Percentiles rank a stretch among this genome's conserved stretches.
phyloP scores from a whole-genome alignment of 1,140 invertebrate species.

The Epicauta chinensis region DNA sequence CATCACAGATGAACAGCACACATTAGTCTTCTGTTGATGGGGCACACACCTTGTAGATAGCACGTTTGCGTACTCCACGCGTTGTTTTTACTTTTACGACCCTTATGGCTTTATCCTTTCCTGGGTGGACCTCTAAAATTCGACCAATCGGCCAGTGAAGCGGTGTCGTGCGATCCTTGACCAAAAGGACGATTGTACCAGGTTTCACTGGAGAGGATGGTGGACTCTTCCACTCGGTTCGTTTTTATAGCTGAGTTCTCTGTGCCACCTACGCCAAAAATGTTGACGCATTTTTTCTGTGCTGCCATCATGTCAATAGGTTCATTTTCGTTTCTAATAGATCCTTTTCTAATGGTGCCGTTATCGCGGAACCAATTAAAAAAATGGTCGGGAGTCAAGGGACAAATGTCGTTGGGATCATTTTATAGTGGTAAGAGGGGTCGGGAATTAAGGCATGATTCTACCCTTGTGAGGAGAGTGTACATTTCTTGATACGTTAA shows the following conservation, averaged over 20 bases:
- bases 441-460: conserved; percentile 20
- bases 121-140: conserved; percentile 25
- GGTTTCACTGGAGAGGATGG: too few species aligned
- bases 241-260: too few species aligned
- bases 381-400: conserved; percentile 38
- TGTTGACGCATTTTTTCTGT: too few species aligned
- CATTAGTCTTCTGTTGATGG: too few species aligned
- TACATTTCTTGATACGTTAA: conserved; percentile 15
- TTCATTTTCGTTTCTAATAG: too few species aligned
- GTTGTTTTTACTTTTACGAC: conserved; percentile 20
- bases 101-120: conserved; percentile 24
- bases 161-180: conserved; percentile 25
- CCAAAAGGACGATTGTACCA: conserved; percentile 23
- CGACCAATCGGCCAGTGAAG: conserved; percentile 30
- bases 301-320: too few species aligned
- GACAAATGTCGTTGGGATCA: conserved; percentile 25
- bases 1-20: not conserved
- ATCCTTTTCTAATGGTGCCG: conserved; percentile 9
- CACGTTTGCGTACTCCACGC: conserved; percentile 7
- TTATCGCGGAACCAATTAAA: conserved; percentile 33
- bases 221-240: too few species aligned
- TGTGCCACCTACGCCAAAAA: too few species aligned
- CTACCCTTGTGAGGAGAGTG: conserved; percentile 15
- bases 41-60: not conserved
- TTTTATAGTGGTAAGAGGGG: conserved; percentile 27